Evolutionary conservation across 2,113 vertebrate genomes (phyloP).

Genomic region (Ceratotherium simum): DNA sequence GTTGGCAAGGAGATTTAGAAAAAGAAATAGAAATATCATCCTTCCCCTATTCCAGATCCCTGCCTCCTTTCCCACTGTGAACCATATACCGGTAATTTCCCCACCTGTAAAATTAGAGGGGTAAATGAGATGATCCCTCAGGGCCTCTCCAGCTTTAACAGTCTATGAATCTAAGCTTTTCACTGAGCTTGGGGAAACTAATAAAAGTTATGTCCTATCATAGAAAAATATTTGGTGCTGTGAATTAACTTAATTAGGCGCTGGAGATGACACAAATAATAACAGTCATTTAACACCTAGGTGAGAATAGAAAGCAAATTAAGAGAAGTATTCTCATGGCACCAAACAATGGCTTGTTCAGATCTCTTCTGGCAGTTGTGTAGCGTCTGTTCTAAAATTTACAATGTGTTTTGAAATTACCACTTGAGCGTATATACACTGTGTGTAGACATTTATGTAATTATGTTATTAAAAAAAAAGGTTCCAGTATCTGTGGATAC

Average conservation of each 20-base stretch:
- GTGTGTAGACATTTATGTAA: conserved; percentile 37
- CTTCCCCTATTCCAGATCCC: not conserved
- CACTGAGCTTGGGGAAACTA: not conserved
- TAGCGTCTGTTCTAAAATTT: conserved; percentile 63
- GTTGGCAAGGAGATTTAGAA: conserved; percentile 12
- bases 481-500: not conserved
- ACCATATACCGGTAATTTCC: not conserved
- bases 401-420: conserved; percentile 66
- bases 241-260: conserved; percentile 57
- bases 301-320: not conserved
- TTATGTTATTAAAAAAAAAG: conserved; percentile 13
- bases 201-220: conserved; percentile 1
- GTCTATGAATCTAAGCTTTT: not conserved
- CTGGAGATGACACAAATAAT: conserved; percentile 64
- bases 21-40: conserved; percentile 26
- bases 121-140: not conserved
- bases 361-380: not conserved
- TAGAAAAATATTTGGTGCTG: conserved; percentile 36
- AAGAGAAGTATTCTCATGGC: conserved; percentile 28
- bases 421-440: not conserved
- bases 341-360: conserved; percentile 16
- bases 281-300: conserved; percentile 46
- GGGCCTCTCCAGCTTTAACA: not conserved
- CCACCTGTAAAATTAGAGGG: conserved; percentile 38
- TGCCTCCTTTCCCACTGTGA: not conserved